These are phyloP conservation scores for Calcarius ornatus DNA, from an alignment of 2,113 vertebrate genomes.

Conservation along the genomic window DNA sequence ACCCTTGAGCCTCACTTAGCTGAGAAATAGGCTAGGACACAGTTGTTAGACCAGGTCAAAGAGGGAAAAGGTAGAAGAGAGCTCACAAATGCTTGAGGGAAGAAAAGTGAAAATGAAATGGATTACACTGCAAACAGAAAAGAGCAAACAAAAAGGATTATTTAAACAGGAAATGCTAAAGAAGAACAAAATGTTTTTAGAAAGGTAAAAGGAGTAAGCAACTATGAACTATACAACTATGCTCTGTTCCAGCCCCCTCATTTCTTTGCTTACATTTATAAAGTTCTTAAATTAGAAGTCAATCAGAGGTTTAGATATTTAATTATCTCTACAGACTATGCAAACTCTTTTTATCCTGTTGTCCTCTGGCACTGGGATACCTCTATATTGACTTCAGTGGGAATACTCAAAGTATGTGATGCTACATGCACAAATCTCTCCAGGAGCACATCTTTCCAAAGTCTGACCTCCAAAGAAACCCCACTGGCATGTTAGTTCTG, in stretches of 20 bases:
- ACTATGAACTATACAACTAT: background rate
- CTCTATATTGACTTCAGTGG: background rate
- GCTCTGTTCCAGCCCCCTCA: background rate
- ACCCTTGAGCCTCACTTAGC: slow-evolving; percentile 49
- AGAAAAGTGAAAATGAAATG: slow-evolving; percentile 21
- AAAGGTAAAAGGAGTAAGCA: background rate
- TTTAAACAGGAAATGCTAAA: background rate
- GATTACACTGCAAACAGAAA: slow-evolving; percentile 16
- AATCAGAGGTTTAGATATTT: background rate
- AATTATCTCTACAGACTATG: background rate
- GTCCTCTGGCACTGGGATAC: background rate
- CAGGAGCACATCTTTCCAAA: background rate
- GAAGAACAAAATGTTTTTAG: background rate
- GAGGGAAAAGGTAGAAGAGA: slow-evolving; percentile 2
- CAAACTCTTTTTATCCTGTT: background rate
- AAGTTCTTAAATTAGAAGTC: background rate
- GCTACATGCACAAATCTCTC: background rate
- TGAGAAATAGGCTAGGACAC: slow-evolving; percentile 36
- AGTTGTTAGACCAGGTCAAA: slow-evolving; percentile 47
- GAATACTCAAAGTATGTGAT: background rate
- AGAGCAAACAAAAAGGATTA: background rate
- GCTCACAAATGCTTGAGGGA: background rate
- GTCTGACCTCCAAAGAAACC: background rate
- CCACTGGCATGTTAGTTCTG: background rate
- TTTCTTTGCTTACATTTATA: background rate